phyloP scores from a whole-genome alignment of 2,113 vertebrate genomes.

The Hemichromis elongatus region DNA sequence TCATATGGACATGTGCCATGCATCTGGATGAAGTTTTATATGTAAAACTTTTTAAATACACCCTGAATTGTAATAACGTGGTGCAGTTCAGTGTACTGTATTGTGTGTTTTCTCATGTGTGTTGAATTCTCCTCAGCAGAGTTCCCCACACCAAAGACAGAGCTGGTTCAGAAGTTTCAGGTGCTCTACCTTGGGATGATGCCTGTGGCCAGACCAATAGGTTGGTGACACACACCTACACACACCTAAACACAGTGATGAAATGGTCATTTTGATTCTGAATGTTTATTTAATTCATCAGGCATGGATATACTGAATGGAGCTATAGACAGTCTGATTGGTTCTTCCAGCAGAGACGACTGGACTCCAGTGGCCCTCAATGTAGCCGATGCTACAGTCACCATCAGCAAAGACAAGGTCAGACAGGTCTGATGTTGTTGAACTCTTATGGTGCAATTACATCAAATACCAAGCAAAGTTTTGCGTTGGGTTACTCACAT shows the following conservation, averaged over 20 bases:
- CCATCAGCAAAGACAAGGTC: constrained; percentile 91
- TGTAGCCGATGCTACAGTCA: constrained; percentile 95
- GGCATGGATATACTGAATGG: constrained; percentile 95
- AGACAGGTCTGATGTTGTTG: not conserved
- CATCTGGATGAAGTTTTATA: not conserved
- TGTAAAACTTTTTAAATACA: not conserved
- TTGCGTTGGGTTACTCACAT: not conserved
- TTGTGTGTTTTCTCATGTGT: not conserved
- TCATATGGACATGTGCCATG: not conserved
- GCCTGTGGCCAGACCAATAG: constrained; percentile 86
- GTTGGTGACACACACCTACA: constrained; percentile 63
- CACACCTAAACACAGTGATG: not conserved
- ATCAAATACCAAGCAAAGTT: not conserved
- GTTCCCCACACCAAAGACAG: constrained; percentile 98
- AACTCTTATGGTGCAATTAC: not conserved
- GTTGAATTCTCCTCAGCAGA: constrained; percentile 76
- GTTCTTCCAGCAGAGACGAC: constrained; percentile 80
- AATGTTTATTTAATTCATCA: constrained; percentile 37
- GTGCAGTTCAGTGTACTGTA: not conserved
- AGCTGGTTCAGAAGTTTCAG: constrained; percentile 96
- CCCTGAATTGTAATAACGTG: not conserved
- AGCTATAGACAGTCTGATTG: constrained; percentile 85
- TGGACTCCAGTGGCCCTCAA: constrained; percentile 93
- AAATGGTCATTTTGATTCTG: not conserved
- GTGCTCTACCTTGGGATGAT: constrained; percentile 92